phyloP scores from a whole-genome alignment of 64 coral and sea anemone genomes.

The Dendrophyllia cribrosa region DNA sequence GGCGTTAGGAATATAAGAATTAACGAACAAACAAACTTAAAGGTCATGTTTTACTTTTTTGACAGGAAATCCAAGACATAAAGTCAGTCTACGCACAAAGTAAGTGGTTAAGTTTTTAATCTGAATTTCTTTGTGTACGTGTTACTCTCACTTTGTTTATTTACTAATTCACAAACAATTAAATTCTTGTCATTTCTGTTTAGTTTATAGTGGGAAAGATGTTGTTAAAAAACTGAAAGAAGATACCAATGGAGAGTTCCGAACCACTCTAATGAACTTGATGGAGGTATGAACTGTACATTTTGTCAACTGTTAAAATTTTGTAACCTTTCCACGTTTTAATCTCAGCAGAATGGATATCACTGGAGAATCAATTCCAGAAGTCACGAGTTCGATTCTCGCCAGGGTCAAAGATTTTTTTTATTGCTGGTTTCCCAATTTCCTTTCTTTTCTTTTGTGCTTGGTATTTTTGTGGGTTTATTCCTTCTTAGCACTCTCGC shows the following conservation, averaged over 20 bases:
- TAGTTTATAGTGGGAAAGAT: conserved; percentile 60
- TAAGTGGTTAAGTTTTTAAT: neutral
- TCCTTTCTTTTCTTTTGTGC: too few species aligned
- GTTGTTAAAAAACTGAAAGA: conserved; percentile 57
- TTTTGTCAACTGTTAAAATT: too few species aligned
- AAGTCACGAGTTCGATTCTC: too few species aligned
- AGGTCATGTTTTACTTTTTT: conserved; percentile 6
- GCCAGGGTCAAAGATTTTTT: too few species aligned
- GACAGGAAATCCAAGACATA: conserved; percentile 45
- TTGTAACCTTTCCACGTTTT: too few species aligned
- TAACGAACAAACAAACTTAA: neutral
- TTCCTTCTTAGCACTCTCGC: too few species aligned
- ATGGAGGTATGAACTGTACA: neutral
- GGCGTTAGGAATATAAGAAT: neutral
- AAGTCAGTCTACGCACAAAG: conserved; percentile 18
- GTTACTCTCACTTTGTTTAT: neutral
- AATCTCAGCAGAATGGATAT: too few species aligned
- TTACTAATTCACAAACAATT: neutral
- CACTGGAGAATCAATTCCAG: too few species aligned
- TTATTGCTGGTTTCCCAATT: too few species aligned
- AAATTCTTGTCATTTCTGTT: neutral
- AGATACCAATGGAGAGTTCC: conserved; percentile 55
- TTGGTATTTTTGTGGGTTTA: too few species aligned
- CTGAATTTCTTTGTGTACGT: neutral
- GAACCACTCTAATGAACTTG: conserved; percentile 10